A percentile compares a stretch with the other conserved stretches of the same genome.
These are phyloP conservation scores for Centrocercus urophasianus DNA, from an alignment of 2,113 vertebrate genomes.

Conservation along the genomic window DNA sequence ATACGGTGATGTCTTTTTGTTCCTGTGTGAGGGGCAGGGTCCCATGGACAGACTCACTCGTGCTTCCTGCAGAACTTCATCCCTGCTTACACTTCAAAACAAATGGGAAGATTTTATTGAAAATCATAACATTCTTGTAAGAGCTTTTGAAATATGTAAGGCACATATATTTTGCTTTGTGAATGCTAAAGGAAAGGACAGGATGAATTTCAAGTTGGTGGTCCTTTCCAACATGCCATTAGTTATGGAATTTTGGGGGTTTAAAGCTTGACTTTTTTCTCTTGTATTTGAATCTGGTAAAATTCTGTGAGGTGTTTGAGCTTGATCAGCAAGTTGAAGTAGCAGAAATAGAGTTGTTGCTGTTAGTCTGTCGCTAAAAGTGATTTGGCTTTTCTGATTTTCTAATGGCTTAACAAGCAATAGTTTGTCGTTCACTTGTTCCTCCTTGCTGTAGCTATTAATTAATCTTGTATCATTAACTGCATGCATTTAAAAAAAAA, in stretches of 20 bases:
- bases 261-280: not conserved
- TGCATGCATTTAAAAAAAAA: not conserved
- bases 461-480: not conserved
- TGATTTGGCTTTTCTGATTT: not conserved
- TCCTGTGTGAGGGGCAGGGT: not conserved
- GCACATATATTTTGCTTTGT: accelerated
- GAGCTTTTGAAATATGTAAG: not conserved
- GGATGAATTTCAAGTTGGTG: not conserved
- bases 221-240: not conserved
- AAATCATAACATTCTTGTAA: not conserved
- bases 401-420: not conserved
- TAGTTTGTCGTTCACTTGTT: not conserved
- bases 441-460: not conserved
- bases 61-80: not conserved
- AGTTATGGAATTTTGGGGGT: not conserved
- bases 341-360: not conserved
- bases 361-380: not conserved
- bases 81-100: not conserved
- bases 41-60: not conserved
- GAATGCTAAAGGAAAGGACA: not conserved
- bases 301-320: not conserved
- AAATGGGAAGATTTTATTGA: not conserved
- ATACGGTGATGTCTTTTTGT: not conserved
- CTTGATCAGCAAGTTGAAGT: not conserved
- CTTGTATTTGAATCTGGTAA: not conserved